Evolutionary conservation across 2,888 invertebrate species (phyloP).

Genomic region (Brassicogethes aeneus): DNA sequence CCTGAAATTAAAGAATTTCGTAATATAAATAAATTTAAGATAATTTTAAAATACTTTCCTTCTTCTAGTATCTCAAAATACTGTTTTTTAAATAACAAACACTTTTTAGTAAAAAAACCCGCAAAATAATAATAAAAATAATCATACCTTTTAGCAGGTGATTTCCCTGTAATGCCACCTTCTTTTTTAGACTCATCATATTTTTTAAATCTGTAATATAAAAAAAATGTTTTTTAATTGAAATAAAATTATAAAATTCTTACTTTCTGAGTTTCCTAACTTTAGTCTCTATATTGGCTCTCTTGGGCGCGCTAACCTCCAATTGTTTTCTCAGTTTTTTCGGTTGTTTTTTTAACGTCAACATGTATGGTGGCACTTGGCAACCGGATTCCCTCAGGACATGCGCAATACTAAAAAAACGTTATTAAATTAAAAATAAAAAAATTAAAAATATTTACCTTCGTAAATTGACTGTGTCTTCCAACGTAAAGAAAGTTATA

Average conservation of each 20-base stretch:
- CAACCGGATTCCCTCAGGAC: conserved; percentile 88
- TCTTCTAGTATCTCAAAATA: too few species aligned
- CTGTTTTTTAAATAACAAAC: too few species aligned
- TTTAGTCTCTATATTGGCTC: conserved; percentile 59
- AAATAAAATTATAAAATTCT: not conserved
- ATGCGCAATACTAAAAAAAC: conserved; percentile 67
- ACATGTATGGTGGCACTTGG: conserved; percentile 84
- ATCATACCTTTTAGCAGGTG: not conserved
- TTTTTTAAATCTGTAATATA: too few species aligned
- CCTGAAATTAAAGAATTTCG: too few species aligned
- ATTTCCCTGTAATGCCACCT: not conserved
- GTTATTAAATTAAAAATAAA: not conserved
- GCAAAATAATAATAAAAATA: too few species aligned
- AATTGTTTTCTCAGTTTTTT: conserved; percentile 52
- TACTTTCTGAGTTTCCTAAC: not conserved
- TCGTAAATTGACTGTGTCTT: conserved; percentile 77
- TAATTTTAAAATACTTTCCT: too few species aligned
- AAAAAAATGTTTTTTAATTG: not conserved
- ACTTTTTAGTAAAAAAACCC: too few species aligned
- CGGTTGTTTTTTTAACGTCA: conserved; percentile 60
- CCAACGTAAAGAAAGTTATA: conserved; percentile 88
- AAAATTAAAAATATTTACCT: conserved; percentile 49
- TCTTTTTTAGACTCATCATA: not conserved
- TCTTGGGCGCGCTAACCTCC: conserved; percentile 50
- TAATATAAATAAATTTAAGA: too few species aligned